Evolutionary conservation across 2,888 invertebrate genomes (phyloP).

Genomic region (Pseudeuparius sepicola): DNA sequence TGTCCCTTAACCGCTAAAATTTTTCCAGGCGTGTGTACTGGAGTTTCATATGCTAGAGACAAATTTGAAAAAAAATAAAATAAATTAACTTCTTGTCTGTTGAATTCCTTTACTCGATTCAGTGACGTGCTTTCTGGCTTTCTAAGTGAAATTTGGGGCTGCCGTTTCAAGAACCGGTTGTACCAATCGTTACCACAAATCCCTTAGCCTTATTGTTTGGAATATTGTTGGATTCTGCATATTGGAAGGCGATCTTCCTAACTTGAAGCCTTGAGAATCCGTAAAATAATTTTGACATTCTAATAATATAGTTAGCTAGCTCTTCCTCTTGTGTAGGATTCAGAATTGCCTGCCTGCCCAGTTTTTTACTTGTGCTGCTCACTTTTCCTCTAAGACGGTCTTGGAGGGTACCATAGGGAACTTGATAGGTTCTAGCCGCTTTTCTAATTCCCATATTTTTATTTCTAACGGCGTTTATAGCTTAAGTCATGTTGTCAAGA

Average conservation of each 20-base stretch:
- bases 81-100: too few species aligned
- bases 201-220: constrained; percentile 5
- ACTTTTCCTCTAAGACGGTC: constrained; percentile 6
- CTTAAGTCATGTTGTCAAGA: constrained; percentile 1
- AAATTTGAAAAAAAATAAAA: too few species aligned
- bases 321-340: constrained; percentile 1
- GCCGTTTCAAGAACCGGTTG: too few species aligned
- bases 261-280: constrained; percentile 3
- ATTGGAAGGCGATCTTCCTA: constrained; percentile 10
- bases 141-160: too few species aligned
- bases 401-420: constrained; percentile 10
- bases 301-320: neutral
- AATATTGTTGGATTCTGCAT: constrained; percentile 11
- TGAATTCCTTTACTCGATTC: too few species aligned
- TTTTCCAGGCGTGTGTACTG: too few species aligned
- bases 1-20: too few species aligned
- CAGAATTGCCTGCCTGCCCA: constrained; percentile 4
- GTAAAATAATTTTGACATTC: too few species aligned
- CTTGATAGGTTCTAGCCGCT: constrained; percentile 5
- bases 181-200: constrained; percentile 13
- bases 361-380: too few species aligned
- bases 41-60: too few species aligned
- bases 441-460: constrained; percentile 10
- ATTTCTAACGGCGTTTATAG: constrained; percentile 6
- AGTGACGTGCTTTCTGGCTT: too few species aligned